Base-by-base conservation (phyloP, 2,113 vertebrate genomes). In the Oryzias melastigma region DNA sequence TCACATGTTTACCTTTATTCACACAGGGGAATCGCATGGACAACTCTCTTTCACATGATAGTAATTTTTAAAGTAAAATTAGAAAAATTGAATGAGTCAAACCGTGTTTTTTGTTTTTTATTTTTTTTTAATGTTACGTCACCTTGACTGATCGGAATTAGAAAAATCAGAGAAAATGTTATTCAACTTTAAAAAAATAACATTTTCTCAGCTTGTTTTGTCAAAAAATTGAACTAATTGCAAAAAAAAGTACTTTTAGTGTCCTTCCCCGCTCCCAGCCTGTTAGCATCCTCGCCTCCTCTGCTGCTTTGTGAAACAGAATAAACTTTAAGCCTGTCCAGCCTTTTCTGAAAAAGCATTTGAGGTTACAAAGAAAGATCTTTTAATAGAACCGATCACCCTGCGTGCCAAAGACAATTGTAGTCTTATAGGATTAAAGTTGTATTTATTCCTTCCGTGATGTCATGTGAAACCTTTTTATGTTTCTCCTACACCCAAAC, bases 91-190 rank as follows among this genome's bases (percentile, higher is more conserved):
- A 5, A 44, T 49, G 44, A 25, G 24, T 40, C 16, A 15, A 69
- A 24, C 8, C 22, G 7, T 5, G 42, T 40, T 42, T 53, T 57
- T 7, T 35, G 29, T 25, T n/a, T 24, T 45, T 45, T 14, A 14
- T 46, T 13, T 18, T 27, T 6, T 47, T 24, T 4, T 14, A 13
- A 12, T 47, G 16, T 4, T 14, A 10, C 14, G 50, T 51, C 22
- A 81, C 72, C 82, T 88, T 88, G 81, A 81, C 77, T 85, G 82
- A 50, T 82, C 22, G 74, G 82, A 80, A 73, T 15, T 78, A 78
- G 67, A 47, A 14, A 52, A 52, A 6, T 73, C 53, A 53, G 59
- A n/a, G 41, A 68, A 63, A 55, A 72, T 27, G 5, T 48, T 14
- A 68, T 73, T 87, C 75, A 78, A 35, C 8, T 2, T 35, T 2